Conservation (phyloP, 2,113 vertebrate species). For the Cyprinus carpio region DNA sequence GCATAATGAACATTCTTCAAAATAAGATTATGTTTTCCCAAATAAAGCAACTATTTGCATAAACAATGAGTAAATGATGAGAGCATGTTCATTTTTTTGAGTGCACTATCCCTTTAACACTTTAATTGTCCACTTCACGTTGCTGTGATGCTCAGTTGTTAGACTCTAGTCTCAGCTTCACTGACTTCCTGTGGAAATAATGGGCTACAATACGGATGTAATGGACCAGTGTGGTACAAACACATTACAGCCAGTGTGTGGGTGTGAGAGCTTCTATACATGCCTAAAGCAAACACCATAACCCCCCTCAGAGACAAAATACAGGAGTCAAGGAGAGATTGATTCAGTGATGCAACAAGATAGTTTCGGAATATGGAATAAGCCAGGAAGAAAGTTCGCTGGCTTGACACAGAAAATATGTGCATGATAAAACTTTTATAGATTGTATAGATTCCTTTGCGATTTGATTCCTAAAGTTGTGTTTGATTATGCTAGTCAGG, state of each 20-base stretch:
- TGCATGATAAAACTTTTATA: constrained; percentile 1
- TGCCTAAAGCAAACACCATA: constrained; percentile 9
- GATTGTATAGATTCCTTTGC: background rate
- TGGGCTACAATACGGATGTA: constrained; percentile 32
- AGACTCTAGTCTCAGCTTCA: constrained; percentile 53
- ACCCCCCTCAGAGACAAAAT: background rate
- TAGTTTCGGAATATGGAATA: constrained; percentile 5
- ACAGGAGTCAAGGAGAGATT: background rate
- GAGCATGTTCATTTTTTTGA: background rate
- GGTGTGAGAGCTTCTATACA: constrained; percentile 10
- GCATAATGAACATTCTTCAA: background rate
- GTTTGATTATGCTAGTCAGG: constrained; percentile 17
- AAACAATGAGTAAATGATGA: background rate
- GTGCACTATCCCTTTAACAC: background rate
- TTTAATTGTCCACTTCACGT: background rate
- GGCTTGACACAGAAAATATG: constrained; percentile 14
- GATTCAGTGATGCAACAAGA: constrained; percentile 34
- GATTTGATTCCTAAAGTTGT: background rate
- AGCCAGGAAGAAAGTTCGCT: constrained; percentile 6
- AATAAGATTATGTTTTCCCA: background rate
- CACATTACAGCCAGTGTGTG: constrained; percentile 32
- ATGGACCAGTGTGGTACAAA: constrained; percentile 39
- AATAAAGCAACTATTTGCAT: too few species aligned
- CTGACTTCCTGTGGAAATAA: constrained; percentile 61
- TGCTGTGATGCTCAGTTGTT: background rate